Evolutionary conservation across 2,888 invertebrate species (phyloP), one percentile per base, ranked within the genome.

Genomic region (Megaustenia siamemsis): DNA sequence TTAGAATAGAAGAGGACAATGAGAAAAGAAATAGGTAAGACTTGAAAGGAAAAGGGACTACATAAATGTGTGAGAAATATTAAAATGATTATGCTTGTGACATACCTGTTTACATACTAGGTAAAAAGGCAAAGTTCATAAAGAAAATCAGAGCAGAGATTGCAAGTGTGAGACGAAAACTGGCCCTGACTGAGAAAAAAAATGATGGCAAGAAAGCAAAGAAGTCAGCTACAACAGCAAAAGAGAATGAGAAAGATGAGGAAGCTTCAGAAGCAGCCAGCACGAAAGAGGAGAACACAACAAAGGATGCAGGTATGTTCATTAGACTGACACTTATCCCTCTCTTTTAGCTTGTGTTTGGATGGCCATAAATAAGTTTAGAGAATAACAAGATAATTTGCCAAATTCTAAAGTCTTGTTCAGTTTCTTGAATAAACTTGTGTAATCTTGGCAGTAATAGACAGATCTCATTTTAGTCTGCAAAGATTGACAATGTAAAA

Each of bases 71-170:
- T n/a, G n/a, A n/a, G n/a, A n/a, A n/a, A n/a, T n/a, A n/a, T n/a
- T 28, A 4, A 66, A 66, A 28, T n/a, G n/a, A 12, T 66, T 32
- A 28, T 35, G 18, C 69, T 12, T 49, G 8, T 24, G n/a, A 15
- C 24, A 28, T 43, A 10, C 49, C 49, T 45, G 45, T 49, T 4
- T 45, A 6, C 3, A 60, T 85, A 86, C 5, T 86, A 92, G 92
- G 90, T 85, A 91, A 89, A 77, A 90, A 91, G 87, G 91, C 92
- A 45, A 92, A 92, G 82, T 87, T 93, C 66, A 90, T 92, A 6
- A 94, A 93, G 88, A 91, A 91, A 83, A 91, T 94, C 21, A 91
- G 92, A 84, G 91, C 90, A 94, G 96, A 96, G 92, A 95, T 96
- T 63, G 94, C 95, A 4, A 95, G 95, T 89, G 92, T 94, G 15